A percentile compares a stretch with the other conserved stretches of the same genome.
Conservation (phyloP, 2,113 vertebrate genomes). For the Odontesthes bonariensis region DNA sequence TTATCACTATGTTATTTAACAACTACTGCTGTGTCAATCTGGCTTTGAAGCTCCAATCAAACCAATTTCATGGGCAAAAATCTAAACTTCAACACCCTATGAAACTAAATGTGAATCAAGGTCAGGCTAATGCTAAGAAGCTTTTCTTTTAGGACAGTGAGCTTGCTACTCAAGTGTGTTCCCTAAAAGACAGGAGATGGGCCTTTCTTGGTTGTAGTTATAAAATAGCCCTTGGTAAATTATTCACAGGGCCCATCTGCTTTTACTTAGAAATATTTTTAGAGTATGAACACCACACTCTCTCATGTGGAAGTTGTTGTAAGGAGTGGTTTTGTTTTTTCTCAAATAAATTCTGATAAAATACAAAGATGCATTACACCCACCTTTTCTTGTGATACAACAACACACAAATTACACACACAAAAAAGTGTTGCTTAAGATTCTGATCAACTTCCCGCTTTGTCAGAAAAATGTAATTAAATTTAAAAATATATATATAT, state of each 20-base stretch:
- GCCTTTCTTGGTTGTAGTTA: conserved; percentile 28
- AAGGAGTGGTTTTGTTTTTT: neutral
- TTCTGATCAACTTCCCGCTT: neutral
- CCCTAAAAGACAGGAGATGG: conserved; percentile 18
- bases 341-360: neutral
- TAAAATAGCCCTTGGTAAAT: conserved; percentile 64
- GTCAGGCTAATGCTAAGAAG: conserved; percentile 9
- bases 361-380: neutral
- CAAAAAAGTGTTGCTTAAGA: neutral
- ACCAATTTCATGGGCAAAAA: neutral
- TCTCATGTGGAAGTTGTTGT: conserved; percentile 6
- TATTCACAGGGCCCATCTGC: conserved; percentile 69
- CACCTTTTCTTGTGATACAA: no score
- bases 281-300: conserved; percentile 38
- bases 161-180: conserved; percentile 4
- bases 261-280: conserved; percentile 58
- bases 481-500: neutral
- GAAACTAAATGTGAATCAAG: conserved; percentile 21
- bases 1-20: neutral
- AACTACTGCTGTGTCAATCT: neutral
- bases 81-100: neutral
- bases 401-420: neutral
- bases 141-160: conserved; percentile 16
- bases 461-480: neutral
- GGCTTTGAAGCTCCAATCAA: neutral